Evolutionary conservation across 2,888 invertebrate species (phyloP).

Genomic region (Epinotia bilunana): DNA sequence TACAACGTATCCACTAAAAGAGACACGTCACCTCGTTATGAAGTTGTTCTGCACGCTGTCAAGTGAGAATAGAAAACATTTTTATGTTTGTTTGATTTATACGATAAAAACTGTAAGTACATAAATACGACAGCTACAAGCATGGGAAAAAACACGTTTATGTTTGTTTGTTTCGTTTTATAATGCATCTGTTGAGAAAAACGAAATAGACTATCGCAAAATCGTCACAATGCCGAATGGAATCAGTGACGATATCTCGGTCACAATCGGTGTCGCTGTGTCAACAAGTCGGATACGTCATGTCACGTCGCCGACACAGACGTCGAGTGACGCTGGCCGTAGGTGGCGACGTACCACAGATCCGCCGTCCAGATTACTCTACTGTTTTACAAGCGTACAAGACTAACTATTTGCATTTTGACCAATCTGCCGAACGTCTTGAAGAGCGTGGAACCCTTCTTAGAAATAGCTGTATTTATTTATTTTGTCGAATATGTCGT

Average conservation of each 20-base stretch:
- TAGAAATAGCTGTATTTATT: slow-evolving; percentile 16
- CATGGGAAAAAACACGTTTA: slow-evolving; percentile 28
- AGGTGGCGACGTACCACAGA: slow-evolving; percentile 58
- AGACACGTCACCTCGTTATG: slow-evolving; percentile 65
- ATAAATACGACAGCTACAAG: slow-evolving; percentile 36
- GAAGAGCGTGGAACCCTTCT: slow-evolving; percentile 27
- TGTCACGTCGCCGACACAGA: slow-evolving; percentile 54
- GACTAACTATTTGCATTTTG: slow-evolving; percentile 74
- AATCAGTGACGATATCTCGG: slow-evolving; percentile 70
- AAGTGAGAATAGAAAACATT: slow-evolving; percentile 47
- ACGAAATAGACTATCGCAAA: slow-evolving; percentile 62
- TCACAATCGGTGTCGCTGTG: slow-evolving; percentile 69
- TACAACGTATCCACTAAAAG: slow-evolving; percentile 66
- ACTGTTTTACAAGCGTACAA: slow-evolving; percentile 65
- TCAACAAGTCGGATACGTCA: slow-evolving; percentile 51
- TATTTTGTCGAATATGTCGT: neutral
- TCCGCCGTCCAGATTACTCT: slow-evolving; percentile 66
- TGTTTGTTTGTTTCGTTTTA: slow-evolving; percentile 5
- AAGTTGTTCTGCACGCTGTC: slow-evolving; percentile 52
- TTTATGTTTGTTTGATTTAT: slow-evolving; percentile 48
- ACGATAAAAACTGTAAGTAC: slow-evolving; percentile 40
- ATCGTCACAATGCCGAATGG: slow-evolving; percentile 63
- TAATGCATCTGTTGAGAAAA: slow-evolving; percentile 48
- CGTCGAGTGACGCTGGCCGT: slow-evolving; percentile 53
- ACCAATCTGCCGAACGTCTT: slow-evolving; percentile 55